Evolutionary conservation across 2,888 invertebrate species (phyloP), one percentile per base, ranked within the genome.

Genomic region (Ochropleura plecta): DNA sequence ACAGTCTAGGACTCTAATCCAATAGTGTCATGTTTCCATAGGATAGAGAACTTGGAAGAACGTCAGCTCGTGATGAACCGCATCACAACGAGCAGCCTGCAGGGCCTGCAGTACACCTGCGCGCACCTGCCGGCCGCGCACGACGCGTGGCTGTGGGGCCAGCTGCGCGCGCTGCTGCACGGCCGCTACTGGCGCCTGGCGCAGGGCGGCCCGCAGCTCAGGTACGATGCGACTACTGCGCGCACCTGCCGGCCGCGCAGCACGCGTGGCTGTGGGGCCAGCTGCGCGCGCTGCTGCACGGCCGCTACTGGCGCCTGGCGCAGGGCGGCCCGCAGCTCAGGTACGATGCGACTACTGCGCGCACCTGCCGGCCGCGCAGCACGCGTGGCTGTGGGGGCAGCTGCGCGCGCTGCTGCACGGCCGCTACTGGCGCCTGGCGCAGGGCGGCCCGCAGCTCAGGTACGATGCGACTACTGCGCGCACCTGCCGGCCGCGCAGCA

Each of bases 401-500:
- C 96, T 98, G 84, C 84, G 88, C 4, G 95, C 95, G 69, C 94
- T 98, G 69, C 91, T 98, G 77, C 94, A 94, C 97, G 85, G 90
- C 92, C 44, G 97, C 90, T 98, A 98, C 94, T 99, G 98, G 98
- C 97, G 97, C 88, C 96, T 97, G 60, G 95, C 97, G 83, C 96
- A 97, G 88, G 96, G 97, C 86, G 91, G 96, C 48, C 78, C 74
- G 8, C 88, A 81, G 42, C 79, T 94, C 78, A 88, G 93, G 93
- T 92, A 64, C 44, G 59, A 42, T 3, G 12, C 14, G 14, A 46
- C 46, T 6, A 12, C 14, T 5, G n/a, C 80, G n/a, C 63, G 55
- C 86, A 79, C 44, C 89, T 94, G 80, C 91, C 92, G 3, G 16
- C 70, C 49, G 73, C 85, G 95, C 98, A 82, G 2, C 97, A 97